A percentile compares a stretch with the other conserved stretches of the same genome.
phyloP scores from a whole-genome alignment of 2,797 vertebrate genomes.

The Eurystomus glaucurus region DNA sequence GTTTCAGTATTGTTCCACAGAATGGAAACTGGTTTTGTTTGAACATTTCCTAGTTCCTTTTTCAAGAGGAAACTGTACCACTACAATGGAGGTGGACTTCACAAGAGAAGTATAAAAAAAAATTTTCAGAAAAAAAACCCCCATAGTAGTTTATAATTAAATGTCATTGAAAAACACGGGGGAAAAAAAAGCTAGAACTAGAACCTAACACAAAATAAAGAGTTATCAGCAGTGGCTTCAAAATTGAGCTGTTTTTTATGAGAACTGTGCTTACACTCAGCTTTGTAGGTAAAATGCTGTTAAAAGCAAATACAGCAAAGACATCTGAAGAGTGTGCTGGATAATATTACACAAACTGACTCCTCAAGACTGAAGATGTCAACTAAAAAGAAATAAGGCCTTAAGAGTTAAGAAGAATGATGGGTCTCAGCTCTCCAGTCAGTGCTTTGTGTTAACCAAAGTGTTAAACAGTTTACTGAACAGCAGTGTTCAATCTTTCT shows the following conservation, averaged over 20 bases:
- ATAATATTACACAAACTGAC: neutral
- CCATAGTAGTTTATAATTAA: neutral
- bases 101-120: neutral
- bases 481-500: neutral
- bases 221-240: neutral
- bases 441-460: neutral
- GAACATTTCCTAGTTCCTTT: neutral
- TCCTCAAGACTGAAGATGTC: neutral
- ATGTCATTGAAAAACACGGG: neutral
- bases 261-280: neutral
- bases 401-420: neutral
- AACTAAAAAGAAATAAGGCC: neutral
- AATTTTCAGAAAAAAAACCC: neutral
- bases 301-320: neutral
- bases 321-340: neutral
- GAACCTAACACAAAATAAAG: neutral
- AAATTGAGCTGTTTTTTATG: neutral
- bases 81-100: neutral
- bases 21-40: neutral
- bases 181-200: neutral
- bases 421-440: neutral
- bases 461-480: neutral
- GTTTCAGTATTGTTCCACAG: neutral
- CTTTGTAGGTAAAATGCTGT: neutral
- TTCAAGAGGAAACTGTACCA: neutral